Evolutionary conservation across 2,888 invertebrate genomes (phyloP).

Genomic region (Noctua janthina): DNA sequence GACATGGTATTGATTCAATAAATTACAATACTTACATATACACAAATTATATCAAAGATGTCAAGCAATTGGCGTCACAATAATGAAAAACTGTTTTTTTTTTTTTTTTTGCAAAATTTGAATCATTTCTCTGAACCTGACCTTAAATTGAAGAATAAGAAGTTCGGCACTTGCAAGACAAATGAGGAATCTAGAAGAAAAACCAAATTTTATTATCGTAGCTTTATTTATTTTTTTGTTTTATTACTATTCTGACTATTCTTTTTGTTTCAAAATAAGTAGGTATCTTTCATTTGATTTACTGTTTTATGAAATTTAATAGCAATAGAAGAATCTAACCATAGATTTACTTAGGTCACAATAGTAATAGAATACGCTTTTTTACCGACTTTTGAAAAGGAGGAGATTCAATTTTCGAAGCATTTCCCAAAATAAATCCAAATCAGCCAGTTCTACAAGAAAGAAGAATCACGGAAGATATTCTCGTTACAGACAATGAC

Average conservation of each 20-base stretch:
- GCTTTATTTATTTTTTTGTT: conserved; percentile 17
- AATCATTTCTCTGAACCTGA: neutral
- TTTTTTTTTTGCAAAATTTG: conserved; percentile 26
- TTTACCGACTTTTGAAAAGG: conserved; percentile 1
- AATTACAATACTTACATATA: neutral
- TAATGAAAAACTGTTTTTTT: neutral
- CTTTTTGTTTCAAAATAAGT: neutral
- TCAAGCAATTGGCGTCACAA: conserved; percentile 59
- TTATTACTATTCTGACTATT: conserved; percentile 42
- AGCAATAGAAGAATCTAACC: neutral
- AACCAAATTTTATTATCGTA: neutral
- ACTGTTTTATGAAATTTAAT: neutral
- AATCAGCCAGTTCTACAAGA: conserved; percentile 19
- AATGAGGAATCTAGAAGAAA: conserved; percentile 4
- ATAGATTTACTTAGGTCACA: conserved; percentile 7
- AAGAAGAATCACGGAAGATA: conserved; percentile 22
- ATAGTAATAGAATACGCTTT: conserved; percentile 42
- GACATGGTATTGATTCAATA: neutral
- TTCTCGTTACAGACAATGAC: conserved; percentile 27
- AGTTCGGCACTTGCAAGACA: conserved; percentile 7
- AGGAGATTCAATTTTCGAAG: neutral
- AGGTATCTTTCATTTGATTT: neutral
- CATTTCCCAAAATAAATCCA: neutral
- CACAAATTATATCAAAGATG: neutral
- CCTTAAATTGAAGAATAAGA: neutral